A percentile compares a stretch with the other conserved stretches of the same genome.
These are phyloP conservation scores for Halisarca cf. caerulea DNA, from an alignment of 37 sponge, comb jelly and placozoan genomes.

Conservation along the genomic window DNA sequence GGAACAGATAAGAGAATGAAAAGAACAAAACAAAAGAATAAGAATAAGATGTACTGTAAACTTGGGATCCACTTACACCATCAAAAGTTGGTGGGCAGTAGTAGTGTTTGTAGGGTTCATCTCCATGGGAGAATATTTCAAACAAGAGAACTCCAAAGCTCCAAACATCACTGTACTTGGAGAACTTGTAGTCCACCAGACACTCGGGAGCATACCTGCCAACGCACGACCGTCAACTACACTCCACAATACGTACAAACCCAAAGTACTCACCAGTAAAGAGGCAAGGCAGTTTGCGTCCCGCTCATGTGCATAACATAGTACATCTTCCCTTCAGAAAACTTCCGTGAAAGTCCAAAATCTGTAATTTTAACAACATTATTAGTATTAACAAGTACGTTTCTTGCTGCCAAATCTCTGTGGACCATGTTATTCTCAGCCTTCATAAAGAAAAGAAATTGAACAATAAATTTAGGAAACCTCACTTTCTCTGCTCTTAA, in stretches of 20 bases:
- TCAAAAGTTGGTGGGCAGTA: background rate
- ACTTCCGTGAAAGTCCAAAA: constrained; percentile 64
- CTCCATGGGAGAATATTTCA: constrained; percentile 67
- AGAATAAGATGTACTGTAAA: too few relatives aligned
- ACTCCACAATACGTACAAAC: background rate
- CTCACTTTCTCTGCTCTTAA: background rate
- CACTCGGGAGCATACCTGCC: constrained; percentile 75
- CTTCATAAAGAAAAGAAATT: constrained; percentile 12
- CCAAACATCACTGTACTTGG: constrained; percentile 64
- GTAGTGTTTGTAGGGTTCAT: constrained; percentile 11
- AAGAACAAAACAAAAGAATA: too few relatives aligned
- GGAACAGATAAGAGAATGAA: too few relatives aligned
- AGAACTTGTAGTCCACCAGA: constrained; percentile 41
- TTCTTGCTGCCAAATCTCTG: constrained; percentile 72
- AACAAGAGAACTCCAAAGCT: constrained; percentile 65
- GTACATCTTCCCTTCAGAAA: constrained; percentile 32
- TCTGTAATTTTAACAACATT: constrained; percentile 66
- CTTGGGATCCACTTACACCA: background rate
- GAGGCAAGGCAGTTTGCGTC: background rate
- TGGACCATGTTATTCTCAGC: constrained; percentile 60
- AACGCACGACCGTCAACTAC: background rate
- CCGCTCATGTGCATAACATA: constrained; percentile 16
- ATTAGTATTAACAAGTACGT: constrained; percentile 49
- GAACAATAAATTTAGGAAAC: background rate
- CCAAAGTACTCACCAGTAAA: background rate